phyloP scores from a whole-genome alignment of 2,113 vertebrate species.

The Gallinago media region DNA sequence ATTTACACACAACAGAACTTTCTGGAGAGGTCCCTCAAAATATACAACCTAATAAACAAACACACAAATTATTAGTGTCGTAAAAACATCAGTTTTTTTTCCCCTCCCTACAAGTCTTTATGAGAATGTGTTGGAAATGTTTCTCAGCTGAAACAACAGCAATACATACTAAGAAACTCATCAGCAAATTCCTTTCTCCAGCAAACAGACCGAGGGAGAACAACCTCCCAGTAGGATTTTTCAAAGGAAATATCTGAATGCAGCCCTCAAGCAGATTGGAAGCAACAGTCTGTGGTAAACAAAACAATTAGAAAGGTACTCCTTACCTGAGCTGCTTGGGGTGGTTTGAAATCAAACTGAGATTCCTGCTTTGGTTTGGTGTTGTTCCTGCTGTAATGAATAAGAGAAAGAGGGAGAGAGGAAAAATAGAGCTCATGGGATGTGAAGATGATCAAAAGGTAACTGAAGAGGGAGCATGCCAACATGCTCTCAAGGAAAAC shows the following conservation, averaged over 20 bases:
- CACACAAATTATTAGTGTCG: background rate
- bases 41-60: slow-evolving; percentile 26
- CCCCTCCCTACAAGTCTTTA: background rate
- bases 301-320: background rate
- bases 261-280: background rate
- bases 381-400: slow-evolving; percentile 84
- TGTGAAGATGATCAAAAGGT: background rate
- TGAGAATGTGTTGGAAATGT: background rate
- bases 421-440: slow-evolving; percentile 35
- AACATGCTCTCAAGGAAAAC: background rate
- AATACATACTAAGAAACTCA: slow-evolving; percentile 18
- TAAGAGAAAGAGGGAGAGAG: slow-evolving; percentile 26
- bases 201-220: background rate
- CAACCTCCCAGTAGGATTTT: slow-evolving; percentile 37
- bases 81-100: background rate
- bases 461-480: background rate
- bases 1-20: background rate
- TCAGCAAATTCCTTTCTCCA: slow-evolving; percentile 42
- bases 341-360: slow-evolving; percentile 90
- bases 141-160: slow-evolving; percentile 14
- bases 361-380: slow-evolving; percentile 97
- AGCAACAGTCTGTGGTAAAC: background rate
- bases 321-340: slow-evolving; percentile 84
- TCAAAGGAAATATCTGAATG: slow-evolving; percentile 9
- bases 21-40: background rate